Base-by-base conservation (phyloP, 2,888 invertebrate species). In the Leptinotarsa tumamoca region DNA sequence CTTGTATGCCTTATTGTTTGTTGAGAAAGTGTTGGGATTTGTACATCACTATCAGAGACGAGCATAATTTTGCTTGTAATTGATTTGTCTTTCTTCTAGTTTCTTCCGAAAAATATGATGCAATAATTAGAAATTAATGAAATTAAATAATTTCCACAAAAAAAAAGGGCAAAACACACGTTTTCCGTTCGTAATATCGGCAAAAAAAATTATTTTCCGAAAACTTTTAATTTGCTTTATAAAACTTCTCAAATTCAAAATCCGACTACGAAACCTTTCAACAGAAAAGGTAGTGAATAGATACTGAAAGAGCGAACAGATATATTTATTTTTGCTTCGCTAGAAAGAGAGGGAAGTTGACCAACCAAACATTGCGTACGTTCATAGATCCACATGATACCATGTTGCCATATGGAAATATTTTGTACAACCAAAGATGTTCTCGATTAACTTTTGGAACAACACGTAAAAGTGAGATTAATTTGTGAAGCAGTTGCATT, bases 191-290 rank as follows among this genome's bases (percentile, higher is more conserved):
- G 15, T 52, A 52, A 17, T 17, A 52, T 17, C 4, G 52, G 4
- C 17, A 52, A 52, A 1, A 17, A 17, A 4, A 52, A 52, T 5
- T 51, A 14, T 0, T 17, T 51, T 14, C 52, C 0, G 4, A 52
- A 1, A 52, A 52, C 5, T 52, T 52, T 17, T n/a, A 17, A 52
- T 5, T 52, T 17, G 17, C 56, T 5, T 7, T 18, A n/a, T n/a
- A 13, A n/a, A 56, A n/a, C 18, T 56, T 17, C 18, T 56, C 56
- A 56, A 52, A 56, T 56, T 56, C 56, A 56, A 56, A 56, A 56
- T 10, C 17, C 3, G 18, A 56, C 56, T 56, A 2, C 18, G 0
- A 7, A n/a, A 5, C n/a, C 56, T 10, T 10, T 3, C 56, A 10
- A 56, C n/a, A 18, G 1, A 13, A 18, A 18, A 18, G n/a, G 10